Percentiles rank a stretch among this genome's conserved stretches.
Conservation (phyloP, 2,797 vertebrate species). For the Pangasius djambal region DNA sequence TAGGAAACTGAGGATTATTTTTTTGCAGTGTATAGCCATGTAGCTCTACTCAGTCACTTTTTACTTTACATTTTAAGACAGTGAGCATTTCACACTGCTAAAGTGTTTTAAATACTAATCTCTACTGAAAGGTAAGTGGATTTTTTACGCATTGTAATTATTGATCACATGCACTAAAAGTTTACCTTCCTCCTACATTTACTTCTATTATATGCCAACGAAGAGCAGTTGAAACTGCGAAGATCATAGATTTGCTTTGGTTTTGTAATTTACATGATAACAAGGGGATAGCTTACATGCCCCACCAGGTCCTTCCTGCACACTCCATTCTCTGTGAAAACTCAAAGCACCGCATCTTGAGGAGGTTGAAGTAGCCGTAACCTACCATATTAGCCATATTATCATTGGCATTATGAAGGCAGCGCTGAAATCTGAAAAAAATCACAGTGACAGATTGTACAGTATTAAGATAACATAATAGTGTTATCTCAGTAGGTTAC, state of each 20-base stretch:
- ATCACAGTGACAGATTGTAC: conserved; percentile 35
- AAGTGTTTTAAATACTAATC: not conserved
- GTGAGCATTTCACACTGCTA: not conserved
- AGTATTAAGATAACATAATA: conserved; percentile 29
- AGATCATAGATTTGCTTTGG: not conserved
- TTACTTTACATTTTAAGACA: not conserved
- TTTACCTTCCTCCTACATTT: not conserved
- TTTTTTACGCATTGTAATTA: not conserved
- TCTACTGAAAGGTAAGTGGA: not conserved
- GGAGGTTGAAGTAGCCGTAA: conserved; percentile 84
- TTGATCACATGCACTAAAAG: not conserved
- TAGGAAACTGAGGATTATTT: not conserved
- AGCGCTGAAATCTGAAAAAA: conserved; percentile 77
- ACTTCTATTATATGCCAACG: not conserved
- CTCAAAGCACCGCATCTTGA: conserved; percentile 86
- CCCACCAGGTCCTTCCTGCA: conserved; percentile 83
- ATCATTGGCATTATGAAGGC: conserved; percentile 76
- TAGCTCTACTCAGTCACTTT: not conserved
- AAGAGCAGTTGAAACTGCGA: not conserved
- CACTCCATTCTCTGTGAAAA: conserved; percentile 80
- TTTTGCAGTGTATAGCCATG: not conserved
- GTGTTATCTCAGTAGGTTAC: not conserved
- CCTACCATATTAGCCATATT: conserved; percentile 82
- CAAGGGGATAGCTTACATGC: conserved; percentile 71
- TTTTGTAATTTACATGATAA: not conserved